Conservation (phyloP, 2,113 vertebrate genomes). For the Salvator merianae region DNA sequence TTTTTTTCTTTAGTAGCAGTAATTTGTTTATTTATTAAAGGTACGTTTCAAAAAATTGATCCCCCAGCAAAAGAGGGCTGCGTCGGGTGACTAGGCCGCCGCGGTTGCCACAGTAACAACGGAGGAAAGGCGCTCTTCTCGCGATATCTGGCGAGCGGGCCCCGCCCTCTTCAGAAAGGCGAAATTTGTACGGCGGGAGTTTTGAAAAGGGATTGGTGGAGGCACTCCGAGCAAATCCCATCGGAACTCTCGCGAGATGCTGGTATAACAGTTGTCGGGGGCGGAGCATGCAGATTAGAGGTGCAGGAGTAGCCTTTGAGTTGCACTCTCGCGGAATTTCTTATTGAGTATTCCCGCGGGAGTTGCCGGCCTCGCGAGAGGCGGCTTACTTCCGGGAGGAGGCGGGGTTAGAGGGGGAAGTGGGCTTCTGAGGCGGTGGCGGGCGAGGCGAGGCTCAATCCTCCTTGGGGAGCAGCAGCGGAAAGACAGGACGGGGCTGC, state of each 20-base stretch:
- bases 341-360: background rate
- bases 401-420: background rate
- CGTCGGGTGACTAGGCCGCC: background rate
- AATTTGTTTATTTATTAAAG: background rate
- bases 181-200: background rate
- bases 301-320: no score
- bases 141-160: background rate
- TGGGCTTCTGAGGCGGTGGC: background rate
- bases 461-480: background rate
- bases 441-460: background rate
- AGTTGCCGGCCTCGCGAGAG: background rate
- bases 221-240: background rate
- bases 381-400: no score
- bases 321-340: no score
- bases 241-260: background rate
- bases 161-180: background rate
- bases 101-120: background rate
- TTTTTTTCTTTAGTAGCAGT: background rate
- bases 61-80: background rate
- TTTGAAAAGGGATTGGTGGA: background rate
- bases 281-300: no score
- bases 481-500: background rate
- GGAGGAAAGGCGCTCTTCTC: background rate
- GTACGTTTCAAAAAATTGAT: no score
- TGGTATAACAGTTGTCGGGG: background rate